Evolutionary conservation across 2,888 invertebrate species (phyloP).

Genomic region (Chrysodeixis includens): DNA sequence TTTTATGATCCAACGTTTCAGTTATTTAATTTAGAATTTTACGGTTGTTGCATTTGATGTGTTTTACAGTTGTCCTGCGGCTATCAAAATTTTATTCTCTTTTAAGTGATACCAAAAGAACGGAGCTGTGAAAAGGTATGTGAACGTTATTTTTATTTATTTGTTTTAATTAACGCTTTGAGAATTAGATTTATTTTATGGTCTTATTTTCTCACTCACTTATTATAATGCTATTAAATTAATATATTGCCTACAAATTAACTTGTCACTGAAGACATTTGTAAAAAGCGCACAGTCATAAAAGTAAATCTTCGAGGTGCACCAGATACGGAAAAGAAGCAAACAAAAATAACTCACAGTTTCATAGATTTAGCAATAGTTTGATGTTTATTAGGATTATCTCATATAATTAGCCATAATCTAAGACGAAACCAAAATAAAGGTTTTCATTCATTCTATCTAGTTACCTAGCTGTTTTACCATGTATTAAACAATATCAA

Average conservation of each 20-base stretch:
- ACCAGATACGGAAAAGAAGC: not conserved
- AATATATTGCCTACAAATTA: not conserved
- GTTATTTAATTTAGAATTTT: constrained; percentile 38
- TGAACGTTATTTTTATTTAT: not conserved
- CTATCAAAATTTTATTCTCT: constrained; percentile 33
- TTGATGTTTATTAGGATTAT: no score
- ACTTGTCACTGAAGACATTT: not conserved
- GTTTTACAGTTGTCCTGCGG: constrained; percentile 37
- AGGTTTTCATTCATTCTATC: no score
- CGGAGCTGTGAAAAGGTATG: not conserved
- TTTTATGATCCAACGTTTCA: constrained; percentile 39
- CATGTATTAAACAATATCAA: no score
- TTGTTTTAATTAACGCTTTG: not conserved
- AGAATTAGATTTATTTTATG: not conserved
- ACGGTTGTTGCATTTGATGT: constrained; percentile 27
- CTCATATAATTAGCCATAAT: no score
- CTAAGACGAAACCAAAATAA: no score
- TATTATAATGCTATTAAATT: constrained; percentile 2
- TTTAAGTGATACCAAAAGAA: constrained; percentile 13
- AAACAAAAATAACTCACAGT: not conserved
- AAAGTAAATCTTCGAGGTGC: not conserved
- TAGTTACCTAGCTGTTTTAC: no score
- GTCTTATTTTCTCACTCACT: not conserved
- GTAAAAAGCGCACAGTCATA: not conserved
- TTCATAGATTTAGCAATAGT: no score